These are phyloP conservation scores for Ictidomys tridecemlineatus DNA, from an alignment of 2,113 vertebrate genomes.

Conservation along the genomic window DNA sequence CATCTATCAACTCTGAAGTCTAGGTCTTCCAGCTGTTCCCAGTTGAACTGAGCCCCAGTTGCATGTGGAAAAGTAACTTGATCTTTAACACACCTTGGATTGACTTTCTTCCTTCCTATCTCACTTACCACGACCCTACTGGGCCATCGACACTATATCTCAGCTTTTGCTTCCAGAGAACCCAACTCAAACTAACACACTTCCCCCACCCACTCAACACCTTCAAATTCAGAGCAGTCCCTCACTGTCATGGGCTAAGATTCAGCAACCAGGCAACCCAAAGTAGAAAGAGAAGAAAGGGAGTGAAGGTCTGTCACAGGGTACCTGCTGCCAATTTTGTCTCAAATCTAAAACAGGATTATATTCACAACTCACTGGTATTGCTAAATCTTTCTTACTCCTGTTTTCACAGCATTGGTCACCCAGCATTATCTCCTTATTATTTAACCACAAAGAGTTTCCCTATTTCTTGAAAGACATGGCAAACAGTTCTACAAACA, in stretches of 20 bases:
- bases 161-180: background rate
- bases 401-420: constrained; percentile 66
- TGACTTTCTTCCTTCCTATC: background rate
- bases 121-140: background rate
- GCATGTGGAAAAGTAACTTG: background rate
- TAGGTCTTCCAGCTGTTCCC: background rate
- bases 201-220: background rate
- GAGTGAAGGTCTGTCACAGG: background rate
- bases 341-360: constrained; percentile 39
- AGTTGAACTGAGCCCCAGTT: background rate
- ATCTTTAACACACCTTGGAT: background rate
- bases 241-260: background rate
- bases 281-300: background rate
- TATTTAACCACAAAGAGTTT: constrained; percentile 74
- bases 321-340: background rate
- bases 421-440: constrained; percentile 71
- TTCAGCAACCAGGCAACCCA: background rate
- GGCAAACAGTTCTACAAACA: constrained; percentile 70
- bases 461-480: constrained; percentile 77
- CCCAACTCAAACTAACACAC: background rate
- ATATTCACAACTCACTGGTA: constrained; percentile 58
- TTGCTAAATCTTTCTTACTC: constrained; percentile 66
- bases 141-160: background rate
- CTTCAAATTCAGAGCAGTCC: background rate
- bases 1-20: background rate